Evolutionary conservation across 2,797 vertebrate genomes (phyloP).

Genomic region (Pseudochirops cupreus): DNA sequence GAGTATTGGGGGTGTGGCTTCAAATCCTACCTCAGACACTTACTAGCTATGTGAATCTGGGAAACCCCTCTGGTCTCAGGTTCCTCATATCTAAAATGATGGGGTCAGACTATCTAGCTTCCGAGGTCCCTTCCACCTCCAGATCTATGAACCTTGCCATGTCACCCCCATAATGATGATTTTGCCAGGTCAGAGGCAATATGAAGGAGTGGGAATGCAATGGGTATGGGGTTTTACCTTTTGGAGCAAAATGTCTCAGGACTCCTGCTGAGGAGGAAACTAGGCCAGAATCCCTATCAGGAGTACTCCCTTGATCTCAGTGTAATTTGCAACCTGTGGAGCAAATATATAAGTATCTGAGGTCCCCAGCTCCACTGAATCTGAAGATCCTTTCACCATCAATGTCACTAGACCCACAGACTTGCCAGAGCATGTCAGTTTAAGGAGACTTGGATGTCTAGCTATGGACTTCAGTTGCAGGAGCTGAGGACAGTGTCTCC

Average conservation of each 20-base stretch:
- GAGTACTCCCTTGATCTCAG: conserved; percentile 33
- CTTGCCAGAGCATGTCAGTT: conserved; percentile 18
- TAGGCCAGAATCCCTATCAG: conserved; percentile 44
- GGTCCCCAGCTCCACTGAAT: conserved; percentile 32
- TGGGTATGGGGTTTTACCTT: conserved; percentile 9
- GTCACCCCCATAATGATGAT: not conserved
- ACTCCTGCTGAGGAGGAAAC: conserved; percentile 36
- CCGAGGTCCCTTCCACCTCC: not conserved
- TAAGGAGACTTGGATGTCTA: not conserved
- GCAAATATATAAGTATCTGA: conserved; percentile 14
- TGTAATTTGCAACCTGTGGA: conserved; percentile 45
- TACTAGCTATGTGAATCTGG: not conserved
- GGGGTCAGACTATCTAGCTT: not conserved
- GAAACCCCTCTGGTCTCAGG: not conserved
- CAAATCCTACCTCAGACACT: not conserved
- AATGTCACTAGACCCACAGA: conserved; percentile 12
- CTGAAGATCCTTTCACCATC: conserved; percentile 31
- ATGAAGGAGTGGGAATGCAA: conserved; percentile 13
- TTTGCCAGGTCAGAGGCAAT: not conserved
- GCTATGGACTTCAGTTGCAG: conserved; percentile 42
- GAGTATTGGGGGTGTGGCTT: too few relatives aligned
- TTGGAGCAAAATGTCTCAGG: conserved; percentile 22
- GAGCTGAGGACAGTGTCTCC: conserved; percentile 71
- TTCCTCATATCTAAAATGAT: not conserved
- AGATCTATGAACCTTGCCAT: not conserved